A percentile compares a stretch with the other conserved stretches of the same genome.
Evolutionary conservation across 2,888 invertebrate species (phyloP).

Genomic region (Habroteleia sp.): DNA sequence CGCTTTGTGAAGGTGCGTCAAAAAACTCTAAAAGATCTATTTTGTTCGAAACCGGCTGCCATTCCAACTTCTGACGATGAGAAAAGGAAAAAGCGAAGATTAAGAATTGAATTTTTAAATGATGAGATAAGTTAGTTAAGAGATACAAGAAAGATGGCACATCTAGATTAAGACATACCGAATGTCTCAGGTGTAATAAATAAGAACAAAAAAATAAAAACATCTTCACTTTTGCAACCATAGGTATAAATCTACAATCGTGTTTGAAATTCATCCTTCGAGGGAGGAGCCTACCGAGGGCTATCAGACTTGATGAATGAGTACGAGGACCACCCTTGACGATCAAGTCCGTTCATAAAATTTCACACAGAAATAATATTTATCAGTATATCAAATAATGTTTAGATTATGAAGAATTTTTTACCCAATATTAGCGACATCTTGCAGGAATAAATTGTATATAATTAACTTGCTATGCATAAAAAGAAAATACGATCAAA

Average conservation of each 20-base stretch:
- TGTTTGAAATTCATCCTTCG: constrained; percentile 58
- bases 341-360: constrained; percentile 76
- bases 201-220: constrained; percentile 51
- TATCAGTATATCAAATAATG: constrained; percentile 74
- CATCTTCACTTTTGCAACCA: no score
- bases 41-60: constrained; percentile 57
- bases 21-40: constrained; percentile 47
- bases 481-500: constrained; percentile 1
- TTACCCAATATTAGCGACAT: constrained; percentile 68
- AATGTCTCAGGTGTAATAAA: constrained; percentile 33
- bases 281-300: constrained; percentile 69
- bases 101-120: constrained; percentile 59
- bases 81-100: constrained; percentile 24
- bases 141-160: constrained; percentile 63
- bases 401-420: constrained; percentile 56
- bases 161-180: constrained; percentile 62
- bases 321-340: constrained; percentile 78
- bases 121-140: constrained; percentile 70
- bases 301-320: constrained; percentile 75
- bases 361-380: constrained; percentile 78
- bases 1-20: constrained; percentile 58
- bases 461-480: constrained; percentile 65
- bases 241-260: constrained; percentile 34
- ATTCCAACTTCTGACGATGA: constrained; percentile 43
- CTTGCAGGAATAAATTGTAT: constrained; percentile 76